Evolutionary conservation across 2,113 vertebrate species (phyloP), one percentile per base, ranked within the genome.

Genomic region (Mystacornis crossleyi): DNA sequence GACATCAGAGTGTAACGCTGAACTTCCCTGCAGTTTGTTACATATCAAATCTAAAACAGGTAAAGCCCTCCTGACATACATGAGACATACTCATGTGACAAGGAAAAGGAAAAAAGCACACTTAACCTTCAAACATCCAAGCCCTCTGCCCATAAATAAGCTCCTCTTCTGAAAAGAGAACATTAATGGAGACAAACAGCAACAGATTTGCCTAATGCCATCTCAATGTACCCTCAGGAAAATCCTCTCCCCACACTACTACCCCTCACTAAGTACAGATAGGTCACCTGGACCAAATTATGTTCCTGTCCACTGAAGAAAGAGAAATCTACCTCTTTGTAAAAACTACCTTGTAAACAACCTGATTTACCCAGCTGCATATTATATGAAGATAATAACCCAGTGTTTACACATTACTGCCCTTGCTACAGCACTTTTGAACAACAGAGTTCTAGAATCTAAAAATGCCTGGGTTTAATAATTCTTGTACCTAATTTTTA

Each of bases 1-100:
- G 34, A 53, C 28, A 72, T n/a, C 34, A 18, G 65, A 69, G 23
- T 9, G 8, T 25, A 23, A 18, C 3, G 9, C 12, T 61, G n/a
- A 74, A 78, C 20, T 78, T 73, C 42, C 15, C 47, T 47, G 28
- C n/a, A 29, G 18, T 48, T 64, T 77, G 9, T 38, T 78, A 47
- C 54, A 38, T 6, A 25, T 12, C 33, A 73, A 40, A 73, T 25
- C 15, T 45, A 70, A 75, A 78, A 26, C 20, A 64, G 29, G 19
- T 14, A 34, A 33, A 62, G 10, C 33, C 54, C 21, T 18, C 8
- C 0, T 31, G 20, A n/a, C 29, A 20, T 24, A 38, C 0, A 1
- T 0, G 5, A 84, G n/a, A 62, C 12, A 16, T 28, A 33, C 11
- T 69, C 15, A 34, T 1, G 0, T 9, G 19, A 33, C n/a, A 53